Conservation (phyloP, 2,797 vertebrate genomes). For the Apogon hyalosoma region DNA sequence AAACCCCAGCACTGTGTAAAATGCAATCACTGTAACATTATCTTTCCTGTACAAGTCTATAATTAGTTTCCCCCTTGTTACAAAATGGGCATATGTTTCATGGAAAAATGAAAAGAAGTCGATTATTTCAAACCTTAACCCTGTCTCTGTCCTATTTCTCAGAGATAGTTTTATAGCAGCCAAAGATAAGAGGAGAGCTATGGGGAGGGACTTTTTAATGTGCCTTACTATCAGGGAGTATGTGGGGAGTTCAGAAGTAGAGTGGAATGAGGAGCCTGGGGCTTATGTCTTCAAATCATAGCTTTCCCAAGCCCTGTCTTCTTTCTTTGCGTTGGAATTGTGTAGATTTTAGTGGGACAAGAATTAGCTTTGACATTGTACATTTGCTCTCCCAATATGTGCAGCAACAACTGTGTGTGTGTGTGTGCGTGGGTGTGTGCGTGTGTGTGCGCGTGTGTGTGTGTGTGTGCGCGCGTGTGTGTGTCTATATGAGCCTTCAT, state of each 20-base stretch:
- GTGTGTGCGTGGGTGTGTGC: neutral
- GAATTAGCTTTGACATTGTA: conserved; percentile 53
- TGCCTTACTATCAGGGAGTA: conserved; percentile 74
- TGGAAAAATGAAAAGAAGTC: conserved; percentile 76
- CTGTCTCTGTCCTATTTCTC: conserved; percentile 68
- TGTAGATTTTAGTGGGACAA: conserved; percentile 54
- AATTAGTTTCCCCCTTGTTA: conserved; percentile 81
- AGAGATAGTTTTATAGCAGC: conserved; percentile 73
- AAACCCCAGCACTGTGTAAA: conserved; percentile 55
- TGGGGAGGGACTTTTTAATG: conserved; percentile 74
- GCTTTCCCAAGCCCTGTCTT: conserved; percentile 68
- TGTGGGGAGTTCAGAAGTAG: conserved; percentile 71
- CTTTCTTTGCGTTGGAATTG: conserved; percentile 40
- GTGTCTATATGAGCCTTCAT: conserved; percentile 32
- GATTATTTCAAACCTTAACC: conserved; percentile 77
- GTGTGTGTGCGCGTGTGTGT: neutral
- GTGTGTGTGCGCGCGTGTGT: neutral
- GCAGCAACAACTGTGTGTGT: neutral
- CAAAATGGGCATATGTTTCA: conserved; percentile 79
- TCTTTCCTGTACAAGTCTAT: conserved; percentile 79
- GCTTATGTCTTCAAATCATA: conserved; percentile 76
- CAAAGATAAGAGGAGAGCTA: conserved; percentile 76
- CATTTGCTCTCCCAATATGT: conserved; percentile 20
- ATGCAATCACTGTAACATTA: conserved; percentile 79
- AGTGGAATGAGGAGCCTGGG: conserved; percentile 72